phyloP scores from a whole-genome alignment of 2,888 invertebrate genomes.

The Cacoxenus indagator region DNA sequence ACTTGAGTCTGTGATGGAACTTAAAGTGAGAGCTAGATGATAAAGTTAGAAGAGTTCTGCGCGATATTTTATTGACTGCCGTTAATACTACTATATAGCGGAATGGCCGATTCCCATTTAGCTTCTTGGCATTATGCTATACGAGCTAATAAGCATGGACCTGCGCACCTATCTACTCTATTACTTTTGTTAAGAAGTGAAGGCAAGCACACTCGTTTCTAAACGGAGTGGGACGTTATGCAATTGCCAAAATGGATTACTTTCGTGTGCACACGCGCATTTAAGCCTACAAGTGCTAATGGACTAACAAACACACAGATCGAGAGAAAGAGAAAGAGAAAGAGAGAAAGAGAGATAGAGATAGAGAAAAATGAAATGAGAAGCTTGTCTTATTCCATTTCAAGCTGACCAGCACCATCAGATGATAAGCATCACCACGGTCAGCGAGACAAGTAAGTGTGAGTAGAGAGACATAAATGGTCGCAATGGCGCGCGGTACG shows the following conservation, averaged over 20 bases:
- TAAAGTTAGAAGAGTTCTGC: too few species aligned
- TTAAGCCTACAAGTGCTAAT: neutral
- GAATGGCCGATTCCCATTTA: too few species aligned
- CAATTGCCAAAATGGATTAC: slow-evolving; percentile 27
- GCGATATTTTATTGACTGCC: too few species aligned
- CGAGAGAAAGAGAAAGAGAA: neutral
- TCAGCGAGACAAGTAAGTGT: slow-evolving; percentile 12
- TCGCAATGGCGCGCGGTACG: slow-evolving; percentile 7
- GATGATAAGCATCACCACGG: slow-evolving; percentile 18
- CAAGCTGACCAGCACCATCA: slow-evolving; percentile 36
- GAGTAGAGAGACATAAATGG: slow-evolving; percentile 36
- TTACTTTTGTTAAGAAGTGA: too few species aligned
- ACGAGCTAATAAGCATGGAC: too few species aligned
- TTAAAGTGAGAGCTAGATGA: too few species aligned
- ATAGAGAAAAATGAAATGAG: slow-evolving; percentile 56
- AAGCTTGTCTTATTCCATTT: slow-evolving; percentile 61
- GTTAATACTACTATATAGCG: too few species aligned
- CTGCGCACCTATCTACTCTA: too few species aligned
- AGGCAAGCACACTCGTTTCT: neutral
- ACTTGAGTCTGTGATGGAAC: too few species aligned
- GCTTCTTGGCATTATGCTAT: too few species aligned
- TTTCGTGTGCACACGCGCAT: neutral
- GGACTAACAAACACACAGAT: neutral
- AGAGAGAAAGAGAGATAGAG: neutral
- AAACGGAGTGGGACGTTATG: neutral